Conservation (phyloP, 2,888 invertebrate species). For the Chaitophorus viminalis region DNA sequence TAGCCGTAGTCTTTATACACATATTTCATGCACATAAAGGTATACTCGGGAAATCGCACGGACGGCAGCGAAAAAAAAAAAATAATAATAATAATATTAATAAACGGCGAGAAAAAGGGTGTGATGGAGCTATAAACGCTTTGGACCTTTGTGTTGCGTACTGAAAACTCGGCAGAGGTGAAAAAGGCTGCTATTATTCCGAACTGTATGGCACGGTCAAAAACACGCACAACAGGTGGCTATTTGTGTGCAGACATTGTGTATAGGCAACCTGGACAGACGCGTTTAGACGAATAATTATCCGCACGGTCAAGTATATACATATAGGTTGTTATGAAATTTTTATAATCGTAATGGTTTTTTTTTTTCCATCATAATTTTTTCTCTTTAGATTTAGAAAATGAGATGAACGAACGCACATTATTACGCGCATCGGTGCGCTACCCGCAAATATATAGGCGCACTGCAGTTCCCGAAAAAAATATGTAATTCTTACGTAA, state of each 20-base stretch:
- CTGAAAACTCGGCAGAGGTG: not conserved
- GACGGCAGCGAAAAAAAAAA: not conserved
- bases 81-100: too few relatives aligned
- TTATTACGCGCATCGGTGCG: not conserved
- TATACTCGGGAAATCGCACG: not conserved
- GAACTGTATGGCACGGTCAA: slow-evolving; percentile 31
- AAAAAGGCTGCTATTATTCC: slow-evolving; percentile 39
- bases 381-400: not conserved
- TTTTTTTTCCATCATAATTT: not conserved
- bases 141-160: slow-evolving; percentile 21
- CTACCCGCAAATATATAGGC: not conserved
- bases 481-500: not conserved
- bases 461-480: not conserved
- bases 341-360: not conserved
- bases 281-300: not conserved
- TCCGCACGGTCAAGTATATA: not conserved
- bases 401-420: not conserved
- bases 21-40: not conserved
- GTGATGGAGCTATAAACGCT: slow-evolving; percentile 17
- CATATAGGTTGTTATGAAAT: too few relatives aligned
- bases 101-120: not conserved
- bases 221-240: slow-evolving; percentile 52
- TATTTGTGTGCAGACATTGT: not conserved
- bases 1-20: slow-evolving; percentile 20
- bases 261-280: not conserved